Evolutionary conservation across 2,113 vertebrate genomes (phyloP), one percentile per base, ranked within the genome.

Genomic region (Delphinapterus leucas): DNA sequence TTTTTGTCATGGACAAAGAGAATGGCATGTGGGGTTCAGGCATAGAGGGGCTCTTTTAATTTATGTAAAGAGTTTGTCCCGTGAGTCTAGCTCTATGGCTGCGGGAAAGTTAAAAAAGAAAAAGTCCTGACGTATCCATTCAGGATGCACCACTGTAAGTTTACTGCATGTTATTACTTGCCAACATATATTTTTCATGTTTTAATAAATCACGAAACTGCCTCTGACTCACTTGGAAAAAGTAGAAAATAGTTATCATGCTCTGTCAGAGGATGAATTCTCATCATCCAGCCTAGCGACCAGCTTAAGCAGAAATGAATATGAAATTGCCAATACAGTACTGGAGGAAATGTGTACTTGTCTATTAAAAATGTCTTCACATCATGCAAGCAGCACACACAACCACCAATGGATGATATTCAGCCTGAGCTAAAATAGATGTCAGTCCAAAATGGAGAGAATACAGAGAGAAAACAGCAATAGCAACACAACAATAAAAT

Each of bases 161-260:
- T 25, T 61, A 80, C 76, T 41, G 3, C 67, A 71, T 90, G 74
- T 80, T 74, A 77, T 94, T 88, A 93, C 88, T 95, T 96, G 76
- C 65, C 81, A 95, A 88, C 47, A 47, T 36, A 65, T 92, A 90
- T 70, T 90, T 94, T 86, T 88, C 81, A 88, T 93, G 76, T 90
- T 90, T 97, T 90, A 90, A 95, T 97, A 94, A 97, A 93, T 80
- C 63, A 83, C 36, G 47, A 90, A 96, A 96, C 53, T 17, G 53
- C 53, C 53, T 44, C 65, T 93, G 80, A 92, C 21, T 90, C n/a
- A 86, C 28, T 85, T 70, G 74, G 44, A 87, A 96, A 94, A 97
- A 67, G 49, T 84, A 80, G 71, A 84, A 90, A 90, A 94, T 36
- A 71, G 28, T 81, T 92, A 71, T 26, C 63, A 74, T 47, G 21